These are phyloP conservation scores for Scaptomyza pallida DNA, from an alignment of 1,140 invertebrate genomes.

Conservation along the genomic window DNA sequence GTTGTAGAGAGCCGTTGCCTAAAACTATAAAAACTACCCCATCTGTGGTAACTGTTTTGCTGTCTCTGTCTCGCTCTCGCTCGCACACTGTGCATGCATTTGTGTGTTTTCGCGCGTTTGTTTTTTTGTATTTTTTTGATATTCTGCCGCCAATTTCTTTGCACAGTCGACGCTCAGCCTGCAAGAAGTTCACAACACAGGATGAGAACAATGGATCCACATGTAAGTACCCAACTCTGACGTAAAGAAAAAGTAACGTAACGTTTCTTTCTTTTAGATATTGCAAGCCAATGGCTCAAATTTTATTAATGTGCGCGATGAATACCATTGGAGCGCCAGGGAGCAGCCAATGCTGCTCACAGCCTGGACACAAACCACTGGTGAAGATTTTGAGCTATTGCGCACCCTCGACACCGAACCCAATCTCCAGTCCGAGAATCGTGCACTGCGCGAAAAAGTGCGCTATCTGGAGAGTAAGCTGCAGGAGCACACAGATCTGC, in stretches of 20 bases:
- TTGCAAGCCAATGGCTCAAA: constrained; percentile 34
- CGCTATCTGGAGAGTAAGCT: constrained; percentile 66
- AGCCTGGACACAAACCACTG: constrained; percentile 73
- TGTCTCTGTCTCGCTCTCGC: constrained; percentile 19
- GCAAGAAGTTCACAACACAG: constrained; percentile 23
- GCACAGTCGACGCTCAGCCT: constrained; percentile 54
- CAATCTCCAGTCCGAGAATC: constrained; percentile 50
- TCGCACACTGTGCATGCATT: constrained; percentile 15
- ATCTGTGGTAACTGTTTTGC: background rate
- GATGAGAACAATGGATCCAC: constrained; percentile 47
- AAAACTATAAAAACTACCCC: constrained; percentile 59
- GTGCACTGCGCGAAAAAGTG: constrained; percentile 63
- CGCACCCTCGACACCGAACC: constrained; percentile 27
- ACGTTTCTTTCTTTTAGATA: constrained; percentile 19
- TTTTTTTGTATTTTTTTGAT: constrained; percentile 7
- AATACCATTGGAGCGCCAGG: constrained; percentile 10
- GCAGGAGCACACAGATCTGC: constrained; percentile 64
- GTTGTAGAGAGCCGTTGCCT: constrained; percentile 8
- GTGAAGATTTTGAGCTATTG: constrained; percentile 61
- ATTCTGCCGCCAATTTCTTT: constrained; percentile 71
- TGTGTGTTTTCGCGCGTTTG: constrained; percentile 48
- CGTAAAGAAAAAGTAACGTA: background rate
- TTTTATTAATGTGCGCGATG: constrained; percentile 30
- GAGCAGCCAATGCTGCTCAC: constrained; percentile 52
- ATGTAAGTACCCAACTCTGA: constrained; percentile 52